These are phyloP conservation scores for Hirtodrosophila cameraria DNA, from an alignment of 2,888 invertebrate species.

Conservation along the genomic window DNA sequence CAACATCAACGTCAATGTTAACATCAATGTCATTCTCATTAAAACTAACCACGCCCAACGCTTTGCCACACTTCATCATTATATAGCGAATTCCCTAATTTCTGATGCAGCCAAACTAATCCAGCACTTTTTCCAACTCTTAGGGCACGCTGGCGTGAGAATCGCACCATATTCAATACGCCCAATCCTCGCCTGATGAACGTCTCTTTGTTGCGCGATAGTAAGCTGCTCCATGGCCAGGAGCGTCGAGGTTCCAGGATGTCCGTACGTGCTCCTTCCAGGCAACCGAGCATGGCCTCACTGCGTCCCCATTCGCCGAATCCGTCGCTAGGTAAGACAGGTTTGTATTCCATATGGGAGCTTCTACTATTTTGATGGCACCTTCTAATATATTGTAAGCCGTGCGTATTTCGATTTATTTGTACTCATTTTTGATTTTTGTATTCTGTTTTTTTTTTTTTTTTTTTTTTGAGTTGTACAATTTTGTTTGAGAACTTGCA, in stretches of 20 bases:
- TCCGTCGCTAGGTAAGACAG: slow-evolving; percentile 85
- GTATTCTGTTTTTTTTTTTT: slow-evolving; percentile 19
- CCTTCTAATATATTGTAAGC: slow-evolving; percentile 25
- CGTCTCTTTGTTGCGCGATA: slow-evolving; percentile 92
- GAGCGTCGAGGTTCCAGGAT: slow-evolving; percentile 92
- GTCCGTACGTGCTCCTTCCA: slow-evolving; percentile 91
- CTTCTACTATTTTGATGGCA: slow-evolving; percentile 45
- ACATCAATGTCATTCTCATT: neutral
- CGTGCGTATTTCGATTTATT: slow-evolving; percentile 39
- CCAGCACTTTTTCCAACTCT: slow-evolving; percentile 3
- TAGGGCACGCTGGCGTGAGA: slow-evolving; percentile 96
- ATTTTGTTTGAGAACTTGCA: slow-evolving; percentile 52
- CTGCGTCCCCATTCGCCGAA: slow-evolving; percentile 90
- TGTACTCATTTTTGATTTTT: slow-evolving; percentile 26
- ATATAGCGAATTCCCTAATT: neutral
- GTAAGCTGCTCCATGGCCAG: slow-evolving; percentile 90
- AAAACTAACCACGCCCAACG: slow-evolving; percentile 21
- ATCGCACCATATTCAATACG: slow-evolving; percentile 96
- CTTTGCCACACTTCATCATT: slow-evolving; percentile 37
- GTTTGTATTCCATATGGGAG: slow-evolving; percentile 82
- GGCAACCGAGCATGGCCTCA: slow-evolving; percentile 94
- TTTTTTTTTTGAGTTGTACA: slow-evolving; percentile 46
- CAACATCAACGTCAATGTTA: neutral
- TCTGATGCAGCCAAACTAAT: slow-evolving; percentile 28
- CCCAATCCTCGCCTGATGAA: slow-evolving; percentile 97